Evolutionary conservation across 1,140 invertebrate genomes (phyloP).

Genomic region (Pseudomyrmex flavicornis): DNA sequence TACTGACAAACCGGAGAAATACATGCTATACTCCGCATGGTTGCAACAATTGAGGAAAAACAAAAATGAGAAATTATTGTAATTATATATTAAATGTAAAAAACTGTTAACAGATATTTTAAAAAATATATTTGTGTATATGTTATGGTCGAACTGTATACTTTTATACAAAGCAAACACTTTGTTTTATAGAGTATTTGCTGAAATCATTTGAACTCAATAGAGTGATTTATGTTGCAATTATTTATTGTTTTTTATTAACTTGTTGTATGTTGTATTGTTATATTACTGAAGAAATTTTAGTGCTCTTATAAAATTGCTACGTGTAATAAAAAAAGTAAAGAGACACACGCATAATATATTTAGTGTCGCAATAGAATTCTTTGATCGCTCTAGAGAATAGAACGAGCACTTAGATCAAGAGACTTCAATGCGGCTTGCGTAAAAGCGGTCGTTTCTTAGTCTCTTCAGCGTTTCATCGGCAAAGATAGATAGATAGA

Average conservation of each 20-base stretch:
- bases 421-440: constrained; percentile 55
- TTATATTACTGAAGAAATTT: neutral
- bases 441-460: constrained; percentile 52
- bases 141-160: too few relatives aligned
- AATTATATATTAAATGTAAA: neutral
- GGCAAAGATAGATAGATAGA: neutral
- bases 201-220: too few relatives aligned
- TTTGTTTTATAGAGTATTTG: too few relatives aligned
- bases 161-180: too few relatives aligned
- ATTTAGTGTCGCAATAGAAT: constrained; percentile 4
- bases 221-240: neutral
- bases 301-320: neutral
- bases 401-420: neutral
- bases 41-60: constrained; percentile 61
- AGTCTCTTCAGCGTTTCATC: constrained; percentile 20
- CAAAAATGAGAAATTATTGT: constrained; percentile 33
- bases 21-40: constrained; percentile 71
- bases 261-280: neutral
- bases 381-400: neutral
- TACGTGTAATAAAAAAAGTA: constrained; percentile 17
- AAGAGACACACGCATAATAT: neutral
- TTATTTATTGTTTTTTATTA: neutral
- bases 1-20: constrained; percentile 62
- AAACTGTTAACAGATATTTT: too few relatives aligned
- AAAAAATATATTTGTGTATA: neutral